These are phyloP conservation scores for Eonycteris spelaea DNA, from an alignment of 2,113 vertebrate genomes.

Conservation along the genomic window DNA sequence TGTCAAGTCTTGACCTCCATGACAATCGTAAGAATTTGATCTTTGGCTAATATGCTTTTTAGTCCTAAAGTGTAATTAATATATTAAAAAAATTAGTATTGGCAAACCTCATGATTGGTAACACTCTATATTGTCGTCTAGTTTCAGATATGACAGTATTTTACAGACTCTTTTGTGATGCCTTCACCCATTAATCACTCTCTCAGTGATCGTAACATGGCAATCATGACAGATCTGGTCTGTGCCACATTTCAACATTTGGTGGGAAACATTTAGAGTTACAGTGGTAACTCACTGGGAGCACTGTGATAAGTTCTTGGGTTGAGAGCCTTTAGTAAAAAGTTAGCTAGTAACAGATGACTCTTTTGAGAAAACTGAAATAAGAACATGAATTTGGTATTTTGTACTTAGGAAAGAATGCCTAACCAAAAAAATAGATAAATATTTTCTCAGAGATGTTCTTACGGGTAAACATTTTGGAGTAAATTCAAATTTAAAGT, in stretches of 20 bases:
- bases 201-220: background rate
- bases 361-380: background rate
- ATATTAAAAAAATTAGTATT: background rate
- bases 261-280: background rate
- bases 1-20: background rate
- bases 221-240: background rate
- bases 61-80: background rate
- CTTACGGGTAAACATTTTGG: background rate
- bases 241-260: background rate
- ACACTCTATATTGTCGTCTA: background rate
- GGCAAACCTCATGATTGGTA: background rate
- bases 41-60: background rate
- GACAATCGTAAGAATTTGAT: background rate
- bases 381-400: background rate
- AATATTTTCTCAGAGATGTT: background rate
- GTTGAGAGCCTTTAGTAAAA: background rate
- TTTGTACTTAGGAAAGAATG: background rate
- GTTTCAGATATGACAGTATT: background rate
- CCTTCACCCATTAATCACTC: background rate
- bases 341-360: background rate
- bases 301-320: background rate
- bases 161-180: background rate
- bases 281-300: background rate
- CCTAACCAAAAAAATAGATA: background rate
- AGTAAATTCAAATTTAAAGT: background rate